Base-by-base conservation (phyloP, 1,140 invertebrate genomes). In the Teleogryllus occipitalis region DNA sequence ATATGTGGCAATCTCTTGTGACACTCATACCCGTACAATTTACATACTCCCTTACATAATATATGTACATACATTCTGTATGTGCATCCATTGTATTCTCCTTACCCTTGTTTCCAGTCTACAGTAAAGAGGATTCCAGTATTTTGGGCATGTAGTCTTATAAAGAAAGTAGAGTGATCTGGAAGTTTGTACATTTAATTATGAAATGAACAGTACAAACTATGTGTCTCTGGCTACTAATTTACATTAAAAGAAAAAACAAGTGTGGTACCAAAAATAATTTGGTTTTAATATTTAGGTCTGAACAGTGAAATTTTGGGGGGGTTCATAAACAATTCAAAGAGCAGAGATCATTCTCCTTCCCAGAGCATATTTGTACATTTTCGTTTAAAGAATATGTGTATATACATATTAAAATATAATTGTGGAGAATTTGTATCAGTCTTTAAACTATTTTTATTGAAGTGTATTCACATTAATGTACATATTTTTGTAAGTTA, bases 371-470 rank as follows among this genome's bases (percentile, higher is more conserved):
- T 65, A 65, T 65, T 65, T 65, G 54, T 65, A 65, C 54, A 65
- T 65, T 65, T 65, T 65, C 54, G 18, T 65, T 65, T 65, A 65
- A 65, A 65, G 54, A 65, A 65, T 65, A 65, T 65, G 54, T 65
- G 54, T 65, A 65, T 65, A 65, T 65, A 65, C 18, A 65, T 65
- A 65, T 65, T 65, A 65, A 65, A 65, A 65, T 65, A 65, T 65
- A 65, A 65, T 65, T 65, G 54, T 65, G 54, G 18, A 65, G 54
- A 65, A 65, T 65, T 65, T 65, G 54, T 65, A 65, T 65, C 10
- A 65, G 54, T 65, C 54, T 65, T 65, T 65, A 65, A 65, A 65
- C 54, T 65, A 65, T 65, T 65, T 65, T 65, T 65, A 65, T 65
- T 65, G 54, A 65, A 65, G 54, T 65, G 54, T 65, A 65, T 65